Base-by-base conservation (phyloP, 2,888 invertebrate genomes). In the Xestia ashworthii region DNA sequence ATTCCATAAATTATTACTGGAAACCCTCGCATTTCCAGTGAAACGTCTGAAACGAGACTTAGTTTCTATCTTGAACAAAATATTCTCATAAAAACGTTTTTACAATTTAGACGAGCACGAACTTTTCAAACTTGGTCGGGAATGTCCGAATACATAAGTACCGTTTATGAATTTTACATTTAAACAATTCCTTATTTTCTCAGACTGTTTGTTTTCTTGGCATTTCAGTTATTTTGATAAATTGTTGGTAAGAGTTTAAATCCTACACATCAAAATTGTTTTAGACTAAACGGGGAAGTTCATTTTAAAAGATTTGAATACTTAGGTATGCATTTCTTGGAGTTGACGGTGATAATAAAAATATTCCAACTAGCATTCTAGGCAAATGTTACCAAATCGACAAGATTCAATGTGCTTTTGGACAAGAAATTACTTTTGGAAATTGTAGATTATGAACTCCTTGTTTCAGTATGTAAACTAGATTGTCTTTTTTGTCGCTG, bases 91-190 rank as follows among this genome's bases (percentile, higher is more conserved):
- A 58, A 70, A 82, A 76, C 38, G 46, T 73, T 85, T 81, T 78
- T 74, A 77, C 75, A 77, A 81, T 76, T 82, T 73, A 25, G n/a
- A 65, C 60, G n/a, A 74, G 58, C 62, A 46, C 46, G 22, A 67
- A 74, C 46, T 71, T 64, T 48, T 11, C 32, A 25, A 80, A 79
- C 62, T 78, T 69, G 5, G 38, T 41, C 64, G 25, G 58, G 53
- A 69, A 83, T 76, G 68, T 71, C 72, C 65, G 50, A 64, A 80
- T 80, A 65, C 64, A 25, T 32, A 60, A 69, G 48, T 44, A 81
- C 19, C 41, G 66, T 60, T 85, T 71, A 74, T 77, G 72, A 86
- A 76, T 82, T 78, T 84, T 86, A 67, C 46, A 79, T 83, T 58
- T 44, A 74, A 66, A 69, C n/a, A 69, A 68, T 73, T 69, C n/a